A percentile compares a stretch with the other conserved stretches of the same genome.
phyloP scores from a whole-genome alignment of 2,797 vertebrate genomes.

The Falco novaeseelandiae region DNA sequence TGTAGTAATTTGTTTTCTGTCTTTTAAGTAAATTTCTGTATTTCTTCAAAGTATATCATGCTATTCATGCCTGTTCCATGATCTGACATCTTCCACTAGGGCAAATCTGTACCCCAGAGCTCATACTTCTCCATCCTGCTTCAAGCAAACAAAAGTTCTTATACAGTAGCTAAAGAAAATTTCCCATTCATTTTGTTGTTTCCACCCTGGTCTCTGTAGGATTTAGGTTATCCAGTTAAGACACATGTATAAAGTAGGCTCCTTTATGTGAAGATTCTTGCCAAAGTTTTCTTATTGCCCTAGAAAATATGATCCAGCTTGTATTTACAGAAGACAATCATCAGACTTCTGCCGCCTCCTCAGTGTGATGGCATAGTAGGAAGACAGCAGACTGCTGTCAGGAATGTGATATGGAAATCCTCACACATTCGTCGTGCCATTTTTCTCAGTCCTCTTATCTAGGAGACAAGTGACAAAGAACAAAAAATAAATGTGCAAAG shows the following conservation, averaged over 20 bases:
- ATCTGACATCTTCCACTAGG: not conserved
- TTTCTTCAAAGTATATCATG: not conserved
- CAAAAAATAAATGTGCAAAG: not conserved
- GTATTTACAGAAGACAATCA: not conserved
- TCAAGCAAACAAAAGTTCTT: not conserved
- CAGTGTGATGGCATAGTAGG: not conserved
- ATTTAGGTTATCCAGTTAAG: not conserved
- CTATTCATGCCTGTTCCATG: not conserved
- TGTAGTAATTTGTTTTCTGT: not conserved
- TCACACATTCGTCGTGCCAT: fast-evolving
- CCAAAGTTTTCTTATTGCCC: not conserved
- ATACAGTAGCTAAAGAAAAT: not conserved
- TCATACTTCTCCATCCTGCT: not conserved
- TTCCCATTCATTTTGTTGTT: not conserved
- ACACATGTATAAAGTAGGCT: not conserved
- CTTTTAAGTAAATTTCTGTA: not conserved
- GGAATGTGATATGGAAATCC: not conserved
- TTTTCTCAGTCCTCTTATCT: not conserved
- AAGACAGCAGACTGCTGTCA: not conserved
- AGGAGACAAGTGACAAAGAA: not conserved
- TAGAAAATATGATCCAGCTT: not conserved
- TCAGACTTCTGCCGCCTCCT: not conserved
- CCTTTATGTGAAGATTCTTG: not conserved
- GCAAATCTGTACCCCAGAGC: not conserved
- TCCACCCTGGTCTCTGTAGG: not conserved